Evolutionary conservation across 2,888 invertebrate species (phyloP).

Genomic region (Crepidodera aurea): DNA sequence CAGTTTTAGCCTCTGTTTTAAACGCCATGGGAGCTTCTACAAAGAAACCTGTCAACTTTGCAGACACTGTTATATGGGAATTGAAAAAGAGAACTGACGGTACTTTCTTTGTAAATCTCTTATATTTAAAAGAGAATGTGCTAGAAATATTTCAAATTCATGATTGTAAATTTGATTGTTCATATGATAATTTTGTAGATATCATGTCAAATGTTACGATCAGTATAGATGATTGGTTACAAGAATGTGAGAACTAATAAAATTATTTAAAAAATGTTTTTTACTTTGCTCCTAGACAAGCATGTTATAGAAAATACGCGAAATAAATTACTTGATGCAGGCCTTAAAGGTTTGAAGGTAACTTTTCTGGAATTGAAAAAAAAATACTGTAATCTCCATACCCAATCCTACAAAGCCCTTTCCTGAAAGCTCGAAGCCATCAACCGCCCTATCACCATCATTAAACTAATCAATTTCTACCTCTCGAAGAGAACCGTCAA

Average conservation of each 20-base stretch:
- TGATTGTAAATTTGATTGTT: conserved; percentile 71
- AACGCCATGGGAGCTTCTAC: conserved; percentile 76
- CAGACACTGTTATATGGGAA: conserved; percentile 76
- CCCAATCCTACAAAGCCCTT: no score
- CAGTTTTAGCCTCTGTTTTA: conserved; percentile 77
- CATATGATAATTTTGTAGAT: conserved; percentile 65
- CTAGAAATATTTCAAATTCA: conserved; percentile 69
- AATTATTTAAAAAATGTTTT: no score
- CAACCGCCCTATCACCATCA: no score
- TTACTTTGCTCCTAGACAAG: no score
- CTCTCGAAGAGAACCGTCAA: no score
- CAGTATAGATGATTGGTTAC: conserved; percentile 68
- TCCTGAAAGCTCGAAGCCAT: no score
- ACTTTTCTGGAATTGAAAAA: no score
- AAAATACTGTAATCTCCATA: no score
- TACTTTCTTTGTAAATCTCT: conserved; percentile 54
- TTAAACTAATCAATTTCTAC: no score
- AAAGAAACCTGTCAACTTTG: conserved; percentile 72
- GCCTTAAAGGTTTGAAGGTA: no score
- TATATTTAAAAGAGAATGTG: conserved; percentile 73
- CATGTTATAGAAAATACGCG: no score
- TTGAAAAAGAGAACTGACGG: conserved; percentile 61
- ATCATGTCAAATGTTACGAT: conserved; percentile 68
- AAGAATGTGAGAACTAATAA: conserved; percentile 64
- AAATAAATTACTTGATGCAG: no score